A percentile compares a stretch with the other conserved stretches of the same genome.
Evolutionary conservation across 2,888 invertebrate species (phyloP).

Genomic region (Lepidonotus clava): DNA sequence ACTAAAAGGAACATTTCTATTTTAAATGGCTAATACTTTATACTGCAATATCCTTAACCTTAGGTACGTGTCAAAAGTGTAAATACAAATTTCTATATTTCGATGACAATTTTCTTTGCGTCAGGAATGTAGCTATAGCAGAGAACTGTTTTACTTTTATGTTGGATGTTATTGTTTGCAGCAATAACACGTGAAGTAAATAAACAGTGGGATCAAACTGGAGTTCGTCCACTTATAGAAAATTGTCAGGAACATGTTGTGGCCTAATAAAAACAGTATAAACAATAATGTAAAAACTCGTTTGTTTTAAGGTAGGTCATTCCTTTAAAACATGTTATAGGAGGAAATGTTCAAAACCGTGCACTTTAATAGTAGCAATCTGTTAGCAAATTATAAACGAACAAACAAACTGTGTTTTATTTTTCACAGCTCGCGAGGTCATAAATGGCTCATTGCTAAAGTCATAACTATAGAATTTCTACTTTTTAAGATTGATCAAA

Average conservation of each 20-base stretch:
- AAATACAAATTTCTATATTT: neutral
- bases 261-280: constrained; percentile 16
- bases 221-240: neutral
- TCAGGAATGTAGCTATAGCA: too few species aligned
- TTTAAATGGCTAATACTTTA: too few species aligned
- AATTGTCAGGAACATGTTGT: neutral
- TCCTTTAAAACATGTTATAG: too few species aligned
- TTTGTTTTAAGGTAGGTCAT: constrained; percentile 9
- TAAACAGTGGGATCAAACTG: neutral
- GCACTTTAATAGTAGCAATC: too few species aligned
- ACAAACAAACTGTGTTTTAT: too few species aligned
- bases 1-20: neutral
- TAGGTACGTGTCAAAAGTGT: neutral
- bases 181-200: neutral
- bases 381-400: too few species aligned
- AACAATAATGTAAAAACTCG: neutral
- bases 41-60: too few species aligned
- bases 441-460: too few species aligned
- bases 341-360: too few species aligned
- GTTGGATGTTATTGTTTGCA: constrained; percentile 7
- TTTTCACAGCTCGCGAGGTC: too few species aligned
- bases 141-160: neutral
- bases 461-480: too few species aligned
- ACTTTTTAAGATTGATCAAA: too few species aligned
- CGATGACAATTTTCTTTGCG: neutral